Evolutionary conservation across 2,888 invertebrate species (phyloP).

Genomic region (Thumatha senex): DNA sequence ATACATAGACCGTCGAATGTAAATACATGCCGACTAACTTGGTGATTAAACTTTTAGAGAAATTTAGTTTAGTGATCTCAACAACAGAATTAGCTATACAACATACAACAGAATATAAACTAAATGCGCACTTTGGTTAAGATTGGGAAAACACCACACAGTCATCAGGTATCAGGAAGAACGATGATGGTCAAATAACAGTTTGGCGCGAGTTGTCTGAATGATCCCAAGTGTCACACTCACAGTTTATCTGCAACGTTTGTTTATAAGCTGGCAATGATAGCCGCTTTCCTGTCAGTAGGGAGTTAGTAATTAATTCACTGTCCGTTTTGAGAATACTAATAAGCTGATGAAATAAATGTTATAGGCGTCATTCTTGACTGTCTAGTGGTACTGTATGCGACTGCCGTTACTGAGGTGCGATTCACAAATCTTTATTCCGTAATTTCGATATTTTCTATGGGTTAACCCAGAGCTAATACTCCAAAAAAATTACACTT

Average conservation of each 20-base stretch:
- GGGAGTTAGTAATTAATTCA: conserved; percentile 61
- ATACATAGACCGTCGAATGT: no score
- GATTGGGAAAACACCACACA: conserved; percentile 60
- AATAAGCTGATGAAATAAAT: conserved; percentile 42
- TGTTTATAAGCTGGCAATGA: conserved; percentile 62
- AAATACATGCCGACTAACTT: no score
- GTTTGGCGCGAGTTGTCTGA: conserved; percentile 49
- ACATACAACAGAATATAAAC: no score
- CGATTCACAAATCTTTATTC: no score
- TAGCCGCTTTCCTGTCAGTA: conserved; percentile 55
- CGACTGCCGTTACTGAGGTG: no score
- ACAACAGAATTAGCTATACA: no score
- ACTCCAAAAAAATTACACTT: no score
- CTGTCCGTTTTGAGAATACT: conserved; percentile 54
- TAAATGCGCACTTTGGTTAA: conserved; percentile 34
- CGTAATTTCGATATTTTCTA: no score
- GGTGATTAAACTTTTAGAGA: no score
- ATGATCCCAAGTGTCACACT: conserved; percentile 42
- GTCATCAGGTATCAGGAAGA: conserved; percentile 49
- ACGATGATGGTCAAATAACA: conserved; percentile 49
- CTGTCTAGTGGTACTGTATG: no score
- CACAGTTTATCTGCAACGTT: conserved; percentile 50
- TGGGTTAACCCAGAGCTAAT: no score
- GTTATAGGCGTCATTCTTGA: conserved; percentile 2
- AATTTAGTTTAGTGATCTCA: no score